These are phyloP conservation scores for Passer domesticus DNA, from an alignment of 2,113 vertebrate genomes.

Conservation along the genomic window DNA sequence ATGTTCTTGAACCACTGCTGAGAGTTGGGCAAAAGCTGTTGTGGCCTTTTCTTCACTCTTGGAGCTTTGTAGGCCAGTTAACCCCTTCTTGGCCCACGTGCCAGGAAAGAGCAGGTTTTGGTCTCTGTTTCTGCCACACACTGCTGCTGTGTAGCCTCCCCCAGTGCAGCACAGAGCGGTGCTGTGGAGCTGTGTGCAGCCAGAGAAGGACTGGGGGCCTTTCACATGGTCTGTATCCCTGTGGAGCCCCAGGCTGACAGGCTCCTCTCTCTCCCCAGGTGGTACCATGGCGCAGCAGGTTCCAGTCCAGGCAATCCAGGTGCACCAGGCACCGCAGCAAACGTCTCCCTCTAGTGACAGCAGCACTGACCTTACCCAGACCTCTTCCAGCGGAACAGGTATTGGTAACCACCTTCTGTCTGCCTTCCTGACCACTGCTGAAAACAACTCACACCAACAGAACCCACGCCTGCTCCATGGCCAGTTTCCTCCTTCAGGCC, in stretches of 20 bases:
- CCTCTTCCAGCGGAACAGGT: constrained; percentile 92
- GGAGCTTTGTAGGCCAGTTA: background rate
- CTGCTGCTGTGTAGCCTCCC: background rate
- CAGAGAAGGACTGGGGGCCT: background rate
- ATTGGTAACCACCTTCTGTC: background rate
- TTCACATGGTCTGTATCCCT: background rate
- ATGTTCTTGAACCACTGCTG: background rate
- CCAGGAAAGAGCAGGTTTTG: background rate
- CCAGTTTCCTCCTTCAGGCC: background rate
- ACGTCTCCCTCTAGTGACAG: constrained; percentile 86
- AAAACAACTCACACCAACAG: accelerated
- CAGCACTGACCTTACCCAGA: constrained; percentile 92
- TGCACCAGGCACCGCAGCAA: constrained; percentile 88
- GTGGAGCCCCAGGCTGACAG: background rate
- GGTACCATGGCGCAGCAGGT: constrained; percentile 90
- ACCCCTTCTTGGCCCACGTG: background rate
- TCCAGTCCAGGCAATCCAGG: constrained; percentile 94
- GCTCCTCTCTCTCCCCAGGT: constrained; percentile 74
- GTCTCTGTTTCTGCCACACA: background rate
- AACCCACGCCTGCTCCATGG: background rate
- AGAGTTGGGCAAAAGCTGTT: background rate
- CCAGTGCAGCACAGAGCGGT: background rate
- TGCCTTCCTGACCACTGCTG: background rate
- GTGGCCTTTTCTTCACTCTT: background rate
- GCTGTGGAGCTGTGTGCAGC: background rate